A percentile compares a stretch with the other conserved stretches of the same genome.
phyloP scores from a whole-genome alignment of 2,113 vertebrate genomes.

The Struthidea cinerea region DNA sequence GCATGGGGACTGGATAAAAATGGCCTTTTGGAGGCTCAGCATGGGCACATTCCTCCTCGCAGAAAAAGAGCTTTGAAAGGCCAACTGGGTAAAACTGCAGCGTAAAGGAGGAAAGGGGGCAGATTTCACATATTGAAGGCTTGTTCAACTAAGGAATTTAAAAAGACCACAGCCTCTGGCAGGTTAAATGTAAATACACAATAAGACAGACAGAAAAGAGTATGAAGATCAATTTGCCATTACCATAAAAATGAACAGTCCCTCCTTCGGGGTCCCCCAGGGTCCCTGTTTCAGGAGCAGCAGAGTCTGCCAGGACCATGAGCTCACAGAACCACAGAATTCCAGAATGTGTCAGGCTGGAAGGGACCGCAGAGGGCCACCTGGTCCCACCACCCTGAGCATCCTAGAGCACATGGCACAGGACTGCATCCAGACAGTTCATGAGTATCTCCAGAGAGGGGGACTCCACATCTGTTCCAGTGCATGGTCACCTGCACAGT shows the following conservation, averaged over 20 bases:
- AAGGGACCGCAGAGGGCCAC: neutral
- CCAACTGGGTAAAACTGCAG: neutral
- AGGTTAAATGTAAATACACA: neutral
- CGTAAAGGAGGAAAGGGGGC: neutral
- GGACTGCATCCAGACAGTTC: neutral
- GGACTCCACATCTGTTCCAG: neutral
- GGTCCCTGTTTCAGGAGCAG: neutral
- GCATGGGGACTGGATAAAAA: neutral
- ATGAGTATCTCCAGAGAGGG: neutral
- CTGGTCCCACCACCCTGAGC: neutral
- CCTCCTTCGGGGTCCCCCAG: neutral
- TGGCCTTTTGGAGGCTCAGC: neutral
- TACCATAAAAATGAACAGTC: neutral
- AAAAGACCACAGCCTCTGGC: neutral
- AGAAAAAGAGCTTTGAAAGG: neutral
- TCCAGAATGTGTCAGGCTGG: neutral
- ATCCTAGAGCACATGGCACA: neutral
- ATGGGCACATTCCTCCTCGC: neutral
- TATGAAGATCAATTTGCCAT: neutral
- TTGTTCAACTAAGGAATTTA: neutral
- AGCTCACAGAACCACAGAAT: neutral
- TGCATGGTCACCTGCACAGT: neutral
- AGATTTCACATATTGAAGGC: neutral
- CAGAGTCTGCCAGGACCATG: neutral
- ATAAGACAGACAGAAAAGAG: neutral